Evolutionary conservation across 2,888 invertebrate genomes (phyloP).

Genomic region (Eupithecia vulgata): DNA sequence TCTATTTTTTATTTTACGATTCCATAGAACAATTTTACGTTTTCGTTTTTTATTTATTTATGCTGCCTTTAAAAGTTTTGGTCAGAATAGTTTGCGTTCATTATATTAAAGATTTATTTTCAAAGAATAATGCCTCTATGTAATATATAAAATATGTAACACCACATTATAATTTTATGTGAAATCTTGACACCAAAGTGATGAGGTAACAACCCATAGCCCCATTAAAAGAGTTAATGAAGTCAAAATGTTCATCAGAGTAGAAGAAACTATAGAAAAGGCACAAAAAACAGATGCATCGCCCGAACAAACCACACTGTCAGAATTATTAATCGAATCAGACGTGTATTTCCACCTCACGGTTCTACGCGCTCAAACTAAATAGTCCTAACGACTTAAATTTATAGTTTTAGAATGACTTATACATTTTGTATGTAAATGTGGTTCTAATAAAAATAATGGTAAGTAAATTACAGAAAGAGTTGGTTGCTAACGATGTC

Average conservation of each 20-base stretch:
- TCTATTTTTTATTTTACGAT: too few species aligned
- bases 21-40: too few species aligned
- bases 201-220: slow-evolving; percentile 17
- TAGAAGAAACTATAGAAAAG: slow-evolving; percentile 19
- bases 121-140: background rate
- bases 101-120: background rate
- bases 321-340: slow-evolving; percentile 67
- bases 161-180: background rate
- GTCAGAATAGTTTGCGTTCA: background rate
- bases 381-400: slow-evolving; percentile 52
- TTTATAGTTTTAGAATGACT: slow-evolving; percentile 30
- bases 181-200: slow-evolving; percentile 12
- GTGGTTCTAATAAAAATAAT: slow-evolving; percentile 41
- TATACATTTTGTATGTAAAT: slow-evolving; percentile 41
- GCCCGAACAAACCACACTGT: slow-evolving; percentile 49
- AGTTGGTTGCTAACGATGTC: slow-evolving; percentile 1
- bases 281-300: slow-evolving; percentile 24
- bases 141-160: background rate
- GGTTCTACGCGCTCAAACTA: slow-evolving; percentile 46
- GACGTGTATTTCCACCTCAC: slow-evolving; percentile 59
- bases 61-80: background rate
- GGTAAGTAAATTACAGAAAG: background rate
- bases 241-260: slow-evolving; percentile 21
- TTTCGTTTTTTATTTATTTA: too few species aligned
- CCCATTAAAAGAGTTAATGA: slow-evolving; percentile 24